Conservation (phyloP, 2,797 vertebrate species). For the Enteromius viviparus region DNA sequence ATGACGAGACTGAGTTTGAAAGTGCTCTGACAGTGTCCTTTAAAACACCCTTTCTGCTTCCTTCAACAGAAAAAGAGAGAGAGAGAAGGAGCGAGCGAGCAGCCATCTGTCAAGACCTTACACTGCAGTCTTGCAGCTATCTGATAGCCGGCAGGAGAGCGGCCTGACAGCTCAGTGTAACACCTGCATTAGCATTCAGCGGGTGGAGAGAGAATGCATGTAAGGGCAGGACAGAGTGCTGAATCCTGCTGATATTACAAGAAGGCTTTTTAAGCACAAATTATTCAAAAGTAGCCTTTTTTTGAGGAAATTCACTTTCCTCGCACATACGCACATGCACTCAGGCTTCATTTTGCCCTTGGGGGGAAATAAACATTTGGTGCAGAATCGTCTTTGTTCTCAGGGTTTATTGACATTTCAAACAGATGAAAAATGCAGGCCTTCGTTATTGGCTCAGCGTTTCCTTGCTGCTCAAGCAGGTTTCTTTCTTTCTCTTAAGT, state of each 20-base stretch:
- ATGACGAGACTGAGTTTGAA: constrained; percentile 50
- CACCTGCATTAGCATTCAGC: constrained; percentile 55
- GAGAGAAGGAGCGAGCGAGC: constrained; percentile 37
- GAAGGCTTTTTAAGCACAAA: constrained; percentile 56
- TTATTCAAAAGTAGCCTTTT: constrained; percentile 55
- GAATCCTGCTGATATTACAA: constrained; percentile 57
- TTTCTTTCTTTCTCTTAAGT: constrained; percentile 2
- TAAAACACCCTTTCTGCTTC: constrained; percentile 50
- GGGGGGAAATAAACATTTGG: constrained; percentile 38
- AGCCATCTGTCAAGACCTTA: constrained; percentile 59
- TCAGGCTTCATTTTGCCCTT: constrained; percentile 30
- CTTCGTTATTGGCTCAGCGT: neutral
- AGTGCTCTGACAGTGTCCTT: constrained; percentile 56
- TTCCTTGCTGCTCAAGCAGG: neutral
- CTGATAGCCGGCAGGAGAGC: constrained; percentile 44
- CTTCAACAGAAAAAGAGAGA: constrained; percentile 33
- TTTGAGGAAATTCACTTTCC: constrained; percentile 39
- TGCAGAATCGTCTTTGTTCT: constrained; percentile 36
- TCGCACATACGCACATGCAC: neutral
- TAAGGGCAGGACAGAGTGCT: constrained; percentile 51
- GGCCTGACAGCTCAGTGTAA: constrained; percentile 55
- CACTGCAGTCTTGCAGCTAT: constrained; percentile 56
- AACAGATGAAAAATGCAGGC: constrained; percentile 22
- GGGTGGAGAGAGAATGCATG: constrained; percentile 21
- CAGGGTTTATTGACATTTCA: constrained; percentile 43